Percentiles rank a stretch among this genome's conserved stretches.
phyloP scores from a whole-genome alignment of 2,113 vertebrate genomes.

The Mustelus asterias region DNA sequence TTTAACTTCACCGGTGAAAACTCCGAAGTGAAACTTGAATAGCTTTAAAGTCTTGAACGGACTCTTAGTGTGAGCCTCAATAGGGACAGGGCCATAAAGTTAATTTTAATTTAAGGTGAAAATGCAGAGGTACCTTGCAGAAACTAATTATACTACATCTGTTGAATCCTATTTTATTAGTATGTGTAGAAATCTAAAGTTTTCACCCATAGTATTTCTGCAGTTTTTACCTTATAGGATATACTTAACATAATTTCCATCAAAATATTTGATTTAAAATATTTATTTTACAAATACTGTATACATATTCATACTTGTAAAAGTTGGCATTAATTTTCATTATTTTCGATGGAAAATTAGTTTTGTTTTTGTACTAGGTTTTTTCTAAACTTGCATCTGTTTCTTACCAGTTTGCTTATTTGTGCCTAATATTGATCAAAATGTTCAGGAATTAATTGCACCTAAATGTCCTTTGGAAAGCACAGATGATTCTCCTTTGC shows the following conservation, averaged over 20 bases:
- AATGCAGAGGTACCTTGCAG: not conserved
- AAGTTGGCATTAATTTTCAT: constrained; percentile 30
- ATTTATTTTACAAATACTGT: constrained; percentile 23
- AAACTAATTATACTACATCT: not conserved
- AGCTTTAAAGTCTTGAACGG: not conserved
- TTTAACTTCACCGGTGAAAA: not conserved
- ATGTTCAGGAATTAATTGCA: not conserved
- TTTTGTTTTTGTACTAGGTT: not conserved
- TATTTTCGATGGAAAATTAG: not conserved
- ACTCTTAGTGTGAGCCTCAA: not conserved
- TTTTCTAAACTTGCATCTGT: not conserved
- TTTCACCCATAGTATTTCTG: constrained; percentile 19
- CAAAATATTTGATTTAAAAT: not conserved
- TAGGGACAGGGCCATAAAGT: not conserved
- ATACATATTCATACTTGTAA: not conserved
- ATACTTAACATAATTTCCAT: not conserved
- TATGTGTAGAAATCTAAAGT: constrained; percentile 1
- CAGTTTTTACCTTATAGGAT: constrained; percentile 17
- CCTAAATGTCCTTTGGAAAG: not conserved
- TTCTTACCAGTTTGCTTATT: not conserved
- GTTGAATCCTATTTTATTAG: not conserved
- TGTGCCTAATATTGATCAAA: constrained; percentile 7
- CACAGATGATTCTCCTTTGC: not conserved
- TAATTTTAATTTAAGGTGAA: constrained; percentile 6
- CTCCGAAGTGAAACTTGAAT: not conserved